Conservation (phyloP, 2,113 vertebrate genomes). For the Hemicordylus capensis region DNA sequence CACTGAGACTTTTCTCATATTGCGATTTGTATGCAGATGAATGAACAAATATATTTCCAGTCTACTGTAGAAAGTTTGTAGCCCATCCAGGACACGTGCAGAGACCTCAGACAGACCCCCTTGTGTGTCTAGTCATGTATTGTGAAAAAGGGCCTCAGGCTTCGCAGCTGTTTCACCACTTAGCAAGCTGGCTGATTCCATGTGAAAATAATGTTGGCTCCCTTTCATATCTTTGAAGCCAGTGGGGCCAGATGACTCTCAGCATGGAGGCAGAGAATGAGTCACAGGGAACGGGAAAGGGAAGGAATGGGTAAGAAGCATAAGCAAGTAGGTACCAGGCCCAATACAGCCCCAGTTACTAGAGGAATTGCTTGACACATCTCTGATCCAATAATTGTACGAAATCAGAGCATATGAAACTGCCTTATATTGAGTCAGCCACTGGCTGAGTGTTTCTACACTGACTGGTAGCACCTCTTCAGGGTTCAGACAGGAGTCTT, state of each 20-base stretch:
- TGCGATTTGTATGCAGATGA: neutral
- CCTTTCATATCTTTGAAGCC: neutral
- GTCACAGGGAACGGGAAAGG: neutral
- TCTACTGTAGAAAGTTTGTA: neutral
- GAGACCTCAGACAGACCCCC: neutral
- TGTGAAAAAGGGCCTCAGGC: neutral
- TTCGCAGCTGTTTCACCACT: neutral
- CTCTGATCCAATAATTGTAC: neutral
- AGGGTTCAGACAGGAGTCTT: too few relatives aligned
- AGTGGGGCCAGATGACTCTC: neutral
- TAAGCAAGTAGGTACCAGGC: neutral
- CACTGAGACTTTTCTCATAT: too few relatives aligned
- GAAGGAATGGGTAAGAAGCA: neutral
- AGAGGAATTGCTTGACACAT: neutral
- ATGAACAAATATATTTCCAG: neutral
- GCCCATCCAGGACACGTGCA: neutral
- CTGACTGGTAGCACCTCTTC: too few relatives aligned
- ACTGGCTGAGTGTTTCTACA: too few relatives aligned
- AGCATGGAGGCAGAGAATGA: neutral
- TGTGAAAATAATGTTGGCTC: slow-evolving; percentile 12
- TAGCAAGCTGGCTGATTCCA: neutral
- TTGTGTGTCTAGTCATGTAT: neutral
- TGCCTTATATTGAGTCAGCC: too few relatives aligned
- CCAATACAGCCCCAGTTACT: neutral
- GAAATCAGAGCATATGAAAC: too few relatives aligned